These are phyloP conservation scores for Ceratina japonica DNA, from an alignment of 1,140 invertebrate genomes.

Conservation along the genomic window DNA sequence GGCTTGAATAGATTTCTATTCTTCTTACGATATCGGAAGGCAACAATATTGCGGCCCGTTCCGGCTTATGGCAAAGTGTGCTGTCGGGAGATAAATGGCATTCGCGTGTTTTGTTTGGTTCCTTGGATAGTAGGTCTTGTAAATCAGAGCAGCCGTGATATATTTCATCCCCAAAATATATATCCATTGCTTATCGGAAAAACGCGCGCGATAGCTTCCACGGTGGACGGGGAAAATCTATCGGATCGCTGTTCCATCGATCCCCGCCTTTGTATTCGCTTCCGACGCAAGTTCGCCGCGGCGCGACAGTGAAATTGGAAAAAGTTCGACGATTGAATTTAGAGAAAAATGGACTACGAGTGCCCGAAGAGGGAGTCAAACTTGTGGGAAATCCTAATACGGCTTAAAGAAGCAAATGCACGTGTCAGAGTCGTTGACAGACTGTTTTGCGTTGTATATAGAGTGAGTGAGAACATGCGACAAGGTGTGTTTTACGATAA, in stretches of 20 bases:
- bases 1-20: too few relatives aligned
- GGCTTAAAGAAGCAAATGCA: too few relatives aligned
- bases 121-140: not conserved
- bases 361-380: too few relatives aligned
- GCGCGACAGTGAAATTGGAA: not conserved
- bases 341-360: not conserved
- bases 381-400: too few relatives aligned
- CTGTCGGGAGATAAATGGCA: not conserved
- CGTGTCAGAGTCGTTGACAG: too few relatives aligned
- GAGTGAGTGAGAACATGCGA: too few relatives aligned
- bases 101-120: not conserved
- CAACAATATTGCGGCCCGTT: too few relatives aligned
- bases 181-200: not conserved
- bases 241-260: conserved; percentile 1
- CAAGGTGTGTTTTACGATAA: too few relatives aligned
- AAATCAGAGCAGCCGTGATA: too few relatives aligned
- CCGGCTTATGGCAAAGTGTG: not conserved
- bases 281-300: not conserved
- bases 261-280: not conserved
- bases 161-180: conserved; percentile 1
- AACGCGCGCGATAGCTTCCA: not conserved
- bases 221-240: not conserved
- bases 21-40: too few relatives aligned
- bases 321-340: not conserved
- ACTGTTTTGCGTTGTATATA: too few relatives aligned